Evolutionary conservation across 2,888 invertebrate genomes (phyloP), one percentile per base, ranked within the genome.

Genomic region (Nymphalis polychloros): DNA sequence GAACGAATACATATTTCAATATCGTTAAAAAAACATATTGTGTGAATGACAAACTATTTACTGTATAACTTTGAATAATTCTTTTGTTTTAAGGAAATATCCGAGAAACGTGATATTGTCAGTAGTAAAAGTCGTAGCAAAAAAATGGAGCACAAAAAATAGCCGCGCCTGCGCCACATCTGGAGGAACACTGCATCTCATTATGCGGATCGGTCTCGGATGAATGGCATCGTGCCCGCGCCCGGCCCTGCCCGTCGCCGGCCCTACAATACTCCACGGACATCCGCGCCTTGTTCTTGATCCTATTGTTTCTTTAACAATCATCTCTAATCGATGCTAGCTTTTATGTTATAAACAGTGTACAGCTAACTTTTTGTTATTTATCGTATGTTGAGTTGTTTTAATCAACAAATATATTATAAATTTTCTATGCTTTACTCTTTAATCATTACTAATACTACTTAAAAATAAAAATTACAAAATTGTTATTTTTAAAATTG

Each of bases 151-250:
- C 83, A 86, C 86, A 90, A 90, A 89, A 88, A 88, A 83, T 81
- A 83, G 88, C 85, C 86, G 86, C 90, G 90, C 86, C 89, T 91
- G 91, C 87, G 88, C 85, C 87, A 86, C 91, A 91, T 91, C 90
- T 91, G 92, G 88, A 83, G 84, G 84, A 84, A 86, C 85, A 86
- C 84, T 88, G 90, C 90, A 89, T 88, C 87, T 88, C 87, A 89
- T 90, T 89, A 90, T 86, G 85, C 84, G 84, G 83, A 84, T 82
- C 86, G 83, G 89, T 88, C 87, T 81, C 88, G 89, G 86, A 80
- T 87, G 84, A 87, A 80, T 85, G 86, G 83, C 73, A 72, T 74
- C 76, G 78, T 65, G 77, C 79, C 79, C 80, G 80, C 77, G 64
- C 70, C 70, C 84, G 80, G 64, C 68, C 72, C 64, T 66, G 72